Evolutionary conservation across 2,113 vertebrate genomes (phyloP).

Genomic region (Lampris megalopsis): DNA sequence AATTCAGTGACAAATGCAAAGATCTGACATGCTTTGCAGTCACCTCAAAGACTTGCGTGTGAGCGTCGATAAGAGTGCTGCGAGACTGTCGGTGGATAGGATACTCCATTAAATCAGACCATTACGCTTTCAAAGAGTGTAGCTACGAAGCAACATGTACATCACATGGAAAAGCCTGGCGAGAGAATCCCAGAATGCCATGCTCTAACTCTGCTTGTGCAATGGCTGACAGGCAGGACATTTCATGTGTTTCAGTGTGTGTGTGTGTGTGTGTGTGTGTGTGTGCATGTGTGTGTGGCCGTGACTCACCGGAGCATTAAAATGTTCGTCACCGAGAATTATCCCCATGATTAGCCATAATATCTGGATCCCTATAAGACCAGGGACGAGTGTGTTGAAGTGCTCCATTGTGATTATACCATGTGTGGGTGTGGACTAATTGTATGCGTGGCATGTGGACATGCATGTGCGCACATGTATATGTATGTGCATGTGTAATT

Average conservation of each 20-base stretch:
- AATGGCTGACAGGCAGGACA: conserved; percentile 26
- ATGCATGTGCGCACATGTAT: neutral
- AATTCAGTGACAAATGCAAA: conserved; percentile 64
- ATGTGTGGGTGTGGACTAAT: conserved; percentile 46
- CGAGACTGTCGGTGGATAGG: conserved; percentile 43
- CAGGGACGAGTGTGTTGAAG: conserved; percentile 74
- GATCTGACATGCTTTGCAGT: conserved; percentile 66
- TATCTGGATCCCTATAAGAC: conserved; percentile 65
- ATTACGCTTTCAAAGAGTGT: conserved; percentile 52
- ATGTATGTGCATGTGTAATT: conserved; percentile 18
- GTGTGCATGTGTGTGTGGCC: neutral
- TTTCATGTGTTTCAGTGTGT: conserved; percentile 28
- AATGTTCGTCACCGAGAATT: conserved; percentile 58
- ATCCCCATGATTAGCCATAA: conserved; percentile 73
- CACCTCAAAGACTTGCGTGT: conserved; percentile 58
- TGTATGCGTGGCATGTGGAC: neutral
- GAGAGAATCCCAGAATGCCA: conserved; percentile 21
- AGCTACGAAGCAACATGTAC: conserved; percentile 3
- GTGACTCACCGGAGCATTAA: conserved; percentile 50
- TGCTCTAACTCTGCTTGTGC: conserved; percentile 40
- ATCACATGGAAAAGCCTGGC: neutral
- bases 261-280: conserved; percentile 2
- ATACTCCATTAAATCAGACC: conserved; percentile 52
- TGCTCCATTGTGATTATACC: conserved; percentile 66
- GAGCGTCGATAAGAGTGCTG: conserved; percentile 56